Evolutionary conservation across 2,113 vertebrate species (phyloP).

Genomic region (Dromaius novaehollandiae): DNA sequence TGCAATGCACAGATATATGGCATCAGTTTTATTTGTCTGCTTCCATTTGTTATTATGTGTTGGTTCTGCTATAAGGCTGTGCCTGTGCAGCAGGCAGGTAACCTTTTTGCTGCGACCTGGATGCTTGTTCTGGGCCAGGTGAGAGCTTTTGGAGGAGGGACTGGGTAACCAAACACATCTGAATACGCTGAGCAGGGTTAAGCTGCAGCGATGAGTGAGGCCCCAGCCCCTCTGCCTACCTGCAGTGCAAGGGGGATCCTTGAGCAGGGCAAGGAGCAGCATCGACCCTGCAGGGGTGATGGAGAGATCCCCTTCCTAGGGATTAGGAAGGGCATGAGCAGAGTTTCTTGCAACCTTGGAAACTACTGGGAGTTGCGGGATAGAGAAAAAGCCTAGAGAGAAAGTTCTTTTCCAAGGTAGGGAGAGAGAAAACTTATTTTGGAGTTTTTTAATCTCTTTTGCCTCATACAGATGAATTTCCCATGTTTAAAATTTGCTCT

Average conservation of each 20-base stretch:
- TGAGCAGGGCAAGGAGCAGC: not conserved
- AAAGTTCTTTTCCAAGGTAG: not conserved
- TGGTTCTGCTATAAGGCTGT: not conserved
- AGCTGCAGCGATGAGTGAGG: not conserved
- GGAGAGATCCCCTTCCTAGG: not conserved
- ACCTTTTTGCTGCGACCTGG: not conserved
- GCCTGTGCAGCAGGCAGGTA: not conserved
- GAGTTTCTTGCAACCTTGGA: not conserved
- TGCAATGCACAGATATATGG: not conserved
- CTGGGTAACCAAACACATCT: not conserved
- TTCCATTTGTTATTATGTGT: not conserved
- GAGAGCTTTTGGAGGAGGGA: not conserved
- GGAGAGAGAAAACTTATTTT: not conserved
- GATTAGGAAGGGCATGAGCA: not conserved
- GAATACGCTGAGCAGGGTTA: not conserved
- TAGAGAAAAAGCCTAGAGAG: not conserved
- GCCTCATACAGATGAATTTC: not conserved
- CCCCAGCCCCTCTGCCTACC: not conserved
- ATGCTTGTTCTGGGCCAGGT: not conserved
- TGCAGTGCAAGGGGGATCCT: rapidly evolving
- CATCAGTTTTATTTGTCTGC: not conserved
- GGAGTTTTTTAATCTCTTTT: not conserved
- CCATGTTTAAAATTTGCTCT: not conserved
- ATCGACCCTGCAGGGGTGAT: not conserved
- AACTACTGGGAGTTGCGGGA: not conserved